Conservation (phyloP, 2,113 vertebrate species). For the Mus musculus region GRCm39 chr5:149988001-149988500, state of each 20-base stretch:
- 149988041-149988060: constrained; percentile 53
- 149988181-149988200: not conserved
- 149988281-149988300: not conserved
- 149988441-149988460: not conserved
- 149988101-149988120: not conserved
- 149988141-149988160: not conserved
- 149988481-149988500: not conserved
- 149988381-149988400: not conserved
- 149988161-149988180: not conserved
- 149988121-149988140: not conserved
- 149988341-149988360: not conserved
- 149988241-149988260: not conserved
- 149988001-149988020: not conserved
- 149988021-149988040: constrained; percentile 25
- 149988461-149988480: not conserved
- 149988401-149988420: not conserved
- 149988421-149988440: not conserved
- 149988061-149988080: not conserved
- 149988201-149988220: constrained; percentile 1
- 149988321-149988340: not conserved
- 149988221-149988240: not conserved
- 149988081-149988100: constrained; percentile 4
- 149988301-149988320: not conserved
- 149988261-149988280: not conserved
- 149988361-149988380: not conserved